phyloP scores from a whole-genome alignment of 2,888 invertebrate genomes.

The Scaptomyza flava region DNA sequence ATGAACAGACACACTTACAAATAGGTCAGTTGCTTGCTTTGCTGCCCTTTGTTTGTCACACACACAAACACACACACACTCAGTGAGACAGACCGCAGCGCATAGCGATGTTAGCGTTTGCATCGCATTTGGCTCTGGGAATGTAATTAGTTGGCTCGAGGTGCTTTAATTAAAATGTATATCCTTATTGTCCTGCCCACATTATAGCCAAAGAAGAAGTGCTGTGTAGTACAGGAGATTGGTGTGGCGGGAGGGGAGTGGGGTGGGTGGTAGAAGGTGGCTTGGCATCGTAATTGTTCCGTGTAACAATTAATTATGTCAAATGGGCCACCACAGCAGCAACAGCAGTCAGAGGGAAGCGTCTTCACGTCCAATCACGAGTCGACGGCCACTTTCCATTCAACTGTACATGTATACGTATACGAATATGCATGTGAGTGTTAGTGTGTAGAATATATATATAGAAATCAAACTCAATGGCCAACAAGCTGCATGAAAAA shows the following conservation, averaged over 20 bases:
- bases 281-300: slow-evolving; percentile 69
- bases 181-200: slow-evolving; percentile 69
- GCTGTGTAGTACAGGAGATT: background rate
- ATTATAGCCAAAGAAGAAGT: background rate
- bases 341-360: slow-evolving; percentile 6
- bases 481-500: slow-evolving; percentile 48
- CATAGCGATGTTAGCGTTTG: slow-evolving; percentile 19
- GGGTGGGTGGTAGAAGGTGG: background rate
- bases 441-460: background rate
- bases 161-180: slow-evolving; percentile 78
- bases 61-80: slow-evolving; percentile 7
- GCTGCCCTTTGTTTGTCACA: slow-evolving; percentile 28
- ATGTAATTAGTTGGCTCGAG: slow-evolving; percentile 78
- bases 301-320: slow-evolving; percentile 77
- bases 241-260: background rate
- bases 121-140: slow-evolving; percentile 53
- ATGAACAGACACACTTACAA: slow-evolving; percentile 12
- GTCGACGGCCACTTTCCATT: slow-evolving; percentile 9
- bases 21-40: slow-evolving; percentile 35
- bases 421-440: background rate
- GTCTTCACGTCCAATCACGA: slow-evolving; percentile 17
- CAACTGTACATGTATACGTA: background rate
- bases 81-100: background rate
- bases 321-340: slow-evolving; percentile 53
- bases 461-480: slow-evolving; percentile 40